Base-by-base conservation (phyloP, 2,113 vertebrate species). In the Ptilorrhoa leucosticta region DNA sequence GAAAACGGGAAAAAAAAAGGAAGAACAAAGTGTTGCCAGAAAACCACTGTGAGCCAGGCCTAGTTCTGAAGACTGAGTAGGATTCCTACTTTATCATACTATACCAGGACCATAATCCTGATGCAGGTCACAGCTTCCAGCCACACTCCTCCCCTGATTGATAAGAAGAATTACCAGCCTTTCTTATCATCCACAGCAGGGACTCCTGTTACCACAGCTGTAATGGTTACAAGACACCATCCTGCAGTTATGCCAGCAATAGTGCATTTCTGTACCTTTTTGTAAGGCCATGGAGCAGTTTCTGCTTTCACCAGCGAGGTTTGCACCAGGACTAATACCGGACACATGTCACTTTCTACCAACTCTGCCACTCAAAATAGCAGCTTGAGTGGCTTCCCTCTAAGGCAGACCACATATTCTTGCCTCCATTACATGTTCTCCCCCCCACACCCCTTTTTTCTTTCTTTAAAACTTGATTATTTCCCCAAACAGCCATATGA, bases 361-460 rank as follows among this genome's bases (percentile, higher is more conserved):
- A 81, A 28, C 17, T 89, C 76, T 81, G 47, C 23, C 60, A 35
- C 23, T 78, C 54, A 39, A 24, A 45, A 39, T 5, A 78, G 30
- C 51, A 72, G 16, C 12, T 12, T 40, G 15, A 83, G 27, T 6
- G 37, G 30, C 45, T 90, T 72, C 31, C 40, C 37, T 68, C n/a
- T 56, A 60, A 83, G 48, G 50, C 26, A 88, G 40, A 64, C 18
- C 13, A 37, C 9, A 7, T 13, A 3, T 56, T 83, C 16, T 20
- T 33, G 18, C 13, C 54, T 86, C 83, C 26, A 11, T 24, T 5
- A 30, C 6, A 22, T 10, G 3, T 13, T 42, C 26, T 37, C 9
- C 6, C 10, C 10, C 3, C 4, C 0, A 1, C 1, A 2, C 0
- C 3, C 6, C 3, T 12, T 35, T 24, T 16, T 45, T 23, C n/a